Evolutionary conservation across 2,888 invertebrate species (phyloP).

Genomic region (Molorchus minor): DNA sequence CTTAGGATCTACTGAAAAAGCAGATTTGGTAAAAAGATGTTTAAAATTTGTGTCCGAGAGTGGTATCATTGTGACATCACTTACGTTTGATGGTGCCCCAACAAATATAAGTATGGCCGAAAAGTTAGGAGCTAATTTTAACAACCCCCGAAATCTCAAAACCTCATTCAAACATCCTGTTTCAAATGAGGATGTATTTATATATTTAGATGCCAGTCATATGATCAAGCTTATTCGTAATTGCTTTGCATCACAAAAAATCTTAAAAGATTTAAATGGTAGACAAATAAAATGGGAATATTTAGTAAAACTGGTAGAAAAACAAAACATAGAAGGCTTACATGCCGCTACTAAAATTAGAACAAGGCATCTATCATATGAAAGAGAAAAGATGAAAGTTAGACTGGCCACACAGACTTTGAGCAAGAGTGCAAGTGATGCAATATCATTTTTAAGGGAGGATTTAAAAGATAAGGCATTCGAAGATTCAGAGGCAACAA

Average conservation of each 20-base stretch:
- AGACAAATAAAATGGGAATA: constrained; percentile 24
- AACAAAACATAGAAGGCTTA: constrained; percentile 39
- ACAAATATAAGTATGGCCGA: constrained; percentile 40
- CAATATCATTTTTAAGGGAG: constrained; percentile 16
- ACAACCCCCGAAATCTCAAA: constrained; percentile 18
- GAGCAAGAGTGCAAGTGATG: constrained; percentile 31
- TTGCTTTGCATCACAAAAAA: constrained; percentile 31
- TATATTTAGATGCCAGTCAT: constrained; percentile 42
- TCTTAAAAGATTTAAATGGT: constrained; percentile 27
- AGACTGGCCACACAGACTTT: constrained; percentile 39
- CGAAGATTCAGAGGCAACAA: constrained; percentile 9
- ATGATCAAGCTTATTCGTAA: constrained; percentile 47
- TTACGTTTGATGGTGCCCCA: constrained; percentile 46
- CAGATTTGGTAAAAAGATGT: constrained; percentile 32
- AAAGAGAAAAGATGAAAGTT: constrained; percentile 41
- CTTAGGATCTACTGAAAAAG: constrained; percentile 31
- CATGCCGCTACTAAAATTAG: constrained; percentile 39
- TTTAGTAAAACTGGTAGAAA: constrained; percentile 29
- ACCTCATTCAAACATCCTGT: constrained; percentile 42
- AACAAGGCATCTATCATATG: constrained; percentile 33
- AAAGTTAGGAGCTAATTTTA: constrained; percentile 33
- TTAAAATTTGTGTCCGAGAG: constrained; percentile 34
- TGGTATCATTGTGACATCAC: constrained; percentile 36
- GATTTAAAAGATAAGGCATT: constrained; percentile 15
- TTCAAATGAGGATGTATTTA: constrained; percentile 31